Conservation (phyloP, 2,888 invertebrate genomes). For the Lasioglossum lativentre region DNA sequence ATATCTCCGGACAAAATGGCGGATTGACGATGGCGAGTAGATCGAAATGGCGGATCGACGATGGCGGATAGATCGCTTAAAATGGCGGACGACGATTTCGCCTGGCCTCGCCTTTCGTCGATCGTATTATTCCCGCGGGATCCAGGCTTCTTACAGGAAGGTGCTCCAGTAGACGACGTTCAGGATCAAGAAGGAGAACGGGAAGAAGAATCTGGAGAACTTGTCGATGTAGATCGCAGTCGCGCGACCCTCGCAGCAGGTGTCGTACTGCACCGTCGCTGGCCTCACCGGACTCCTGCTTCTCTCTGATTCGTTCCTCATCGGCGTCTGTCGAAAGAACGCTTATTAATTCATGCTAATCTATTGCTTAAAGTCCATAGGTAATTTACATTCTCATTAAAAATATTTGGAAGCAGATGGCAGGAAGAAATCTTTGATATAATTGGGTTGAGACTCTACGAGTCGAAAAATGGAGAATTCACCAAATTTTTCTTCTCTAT, state of each 20-base stretch:
- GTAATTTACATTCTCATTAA: neutral
- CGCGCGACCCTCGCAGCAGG: constrained; percentile 90
- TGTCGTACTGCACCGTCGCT: constrained; percentile 89
- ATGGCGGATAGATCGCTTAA: neutral
- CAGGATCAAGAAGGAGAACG: constrained; percentile 95
- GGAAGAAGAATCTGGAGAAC: constrained; percentile 95
- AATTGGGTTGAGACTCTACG: no score
- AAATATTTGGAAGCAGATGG: neutral
- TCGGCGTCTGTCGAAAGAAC: constrained; percentile 79
- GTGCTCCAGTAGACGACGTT: constrained; percentile 96
- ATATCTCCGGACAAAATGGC: neutral
- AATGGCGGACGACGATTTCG: no score
- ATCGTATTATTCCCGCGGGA: neutral
- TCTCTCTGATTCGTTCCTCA: constrained; percentile 82
- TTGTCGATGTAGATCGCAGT: constrained; percentile 93
- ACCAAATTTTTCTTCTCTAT: no score
- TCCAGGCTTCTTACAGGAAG: constrained; percentile 85
- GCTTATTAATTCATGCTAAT: neutral
- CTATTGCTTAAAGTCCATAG: no score
- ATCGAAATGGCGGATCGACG: neutral
- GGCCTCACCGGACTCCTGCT: constrained; percentile 82
- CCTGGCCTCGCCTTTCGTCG: no score
- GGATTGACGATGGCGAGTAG: neutral
- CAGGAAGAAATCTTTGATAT: no score
- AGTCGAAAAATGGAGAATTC: no score